Conservation (phyloP, 2,888 invertebrate species). For the Drosophila monieri region DNA sequence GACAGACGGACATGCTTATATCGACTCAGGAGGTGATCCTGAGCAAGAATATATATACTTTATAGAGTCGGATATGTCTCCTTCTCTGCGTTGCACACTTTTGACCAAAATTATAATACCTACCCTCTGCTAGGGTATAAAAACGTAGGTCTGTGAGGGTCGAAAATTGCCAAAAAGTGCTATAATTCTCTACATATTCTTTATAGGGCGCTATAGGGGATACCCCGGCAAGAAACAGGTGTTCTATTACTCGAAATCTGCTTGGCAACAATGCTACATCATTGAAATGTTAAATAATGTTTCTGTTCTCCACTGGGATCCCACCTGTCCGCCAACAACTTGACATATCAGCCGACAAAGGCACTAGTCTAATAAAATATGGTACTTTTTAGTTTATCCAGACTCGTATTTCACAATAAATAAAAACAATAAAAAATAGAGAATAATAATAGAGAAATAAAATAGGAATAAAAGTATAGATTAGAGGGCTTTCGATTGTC, state of each 20-base stretch:
- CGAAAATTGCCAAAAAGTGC: constrained; percentile 24
- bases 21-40: too few species aligned
- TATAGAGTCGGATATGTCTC: too few species aligned
- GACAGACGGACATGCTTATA: too few species aligned
- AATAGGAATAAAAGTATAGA: neutral
- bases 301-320: neutral
- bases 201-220: too few species aligned
- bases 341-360: constrained; percentile 34
- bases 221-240: constrained; percentile 3
- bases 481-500: constrained; percentile 25
- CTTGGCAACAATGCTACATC: constrained; percentile 18
- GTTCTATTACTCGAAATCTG: constrained; percentile 8
- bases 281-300: neutral
- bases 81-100: too few species aligned
- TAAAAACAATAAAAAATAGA: neutral
- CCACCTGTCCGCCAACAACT: constrained; percentile 15
- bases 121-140: too few species aligned
- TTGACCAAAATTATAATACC: too few species aligned
- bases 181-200: too few species aligned
- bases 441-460: neutral
- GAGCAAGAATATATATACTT: too few species aligned
- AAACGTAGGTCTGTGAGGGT: neutral
- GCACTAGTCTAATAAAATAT: constrained; percentile 23
- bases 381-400: neutral
- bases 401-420: neutral